These are phyloP conservation scores for Caenorhabditis uteleia DNA, from an alignment of 2,888 invertebrate genomes.

Conservation along the genomic window DNA sequence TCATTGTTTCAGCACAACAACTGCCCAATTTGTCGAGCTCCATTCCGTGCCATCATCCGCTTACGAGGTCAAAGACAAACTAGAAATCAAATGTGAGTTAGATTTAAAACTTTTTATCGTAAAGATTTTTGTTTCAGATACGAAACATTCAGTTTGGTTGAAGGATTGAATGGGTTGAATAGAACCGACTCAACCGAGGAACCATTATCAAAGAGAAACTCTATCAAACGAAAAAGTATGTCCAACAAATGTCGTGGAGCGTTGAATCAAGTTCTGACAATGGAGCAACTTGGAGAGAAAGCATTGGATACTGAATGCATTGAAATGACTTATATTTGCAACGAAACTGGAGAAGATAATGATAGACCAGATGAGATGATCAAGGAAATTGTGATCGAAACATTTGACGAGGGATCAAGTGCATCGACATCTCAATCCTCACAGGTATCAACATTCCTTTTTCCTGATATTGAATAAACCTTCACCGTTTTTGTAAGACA, in stretches of 20 bases:
- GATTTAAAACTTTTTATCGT: background rate
- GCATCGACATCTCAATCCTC: conserved; percentile 16
- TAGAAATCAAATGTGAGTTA: conserved; percentile 35
- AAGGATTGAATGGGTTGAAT: conserved; percentile 62
- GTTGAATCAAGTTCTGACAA: conserved; percentile 27
- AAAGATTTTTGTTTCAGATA: conserved; percentile 42
- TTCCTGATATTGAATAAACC: background rate
- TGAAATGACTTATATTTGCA: conserved; percentile 32
- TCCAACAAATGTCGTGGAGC: conserved; percentile 14
- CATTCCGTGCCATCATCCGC: conserved; percentile 93
- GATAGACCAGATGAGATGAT: conserved; percentile 12
- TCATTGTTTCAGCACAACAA: conserved; percentile 80
- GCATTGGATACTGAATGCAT: conserved; percentile 17
- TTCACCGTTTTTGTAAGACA: conserved; percentile 3
- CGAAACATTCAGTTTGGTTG: conserved; percentile 62
- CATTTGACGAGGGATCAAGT: no score
- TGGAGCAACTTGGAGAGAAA: conserved; percentile 23
- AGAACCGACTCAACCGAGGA: background rate
- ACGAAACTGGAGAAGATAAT: conserved; percentile 1
- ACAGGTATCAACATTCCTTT: conserved; percentile 2
- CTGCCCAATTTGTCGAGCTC: conserved; percentile 98
- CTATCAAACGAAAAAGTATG: conserved; percentile 15
- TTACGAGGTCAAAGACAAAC: conserved; percentile 78
- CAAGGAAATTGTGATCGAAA: background rate
- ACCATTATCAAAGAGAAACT: conserved; percentile 6